Evolutionary conservation across 2,113 vertebrate species (phyloP).

Genomic region (Thamnophis sirtalis): DNA sequence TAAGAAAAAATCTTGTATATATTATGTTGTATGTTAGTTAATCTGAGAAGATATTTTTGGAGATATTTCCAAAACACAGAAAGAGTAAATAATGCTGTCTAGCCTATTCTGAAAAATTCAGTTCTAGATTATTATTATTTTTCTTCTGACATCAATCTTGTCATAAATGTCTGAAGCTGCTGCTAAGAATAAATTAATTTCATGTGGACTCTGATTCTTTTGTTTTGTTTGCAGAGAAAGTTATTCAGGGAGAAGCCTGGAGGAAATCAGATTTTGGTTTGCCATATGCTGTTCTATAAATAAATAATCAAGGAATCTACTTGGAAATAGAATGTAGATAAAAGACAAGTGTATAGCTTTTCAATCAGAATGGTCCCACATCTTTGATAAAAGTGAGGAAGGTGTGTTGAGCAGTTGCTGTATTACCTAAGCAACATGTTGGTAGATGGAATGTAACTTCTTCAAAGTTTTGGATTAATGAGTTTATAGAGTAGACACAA

Average conservation of each 20-base stretch:
- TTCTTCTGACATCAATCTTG: slow-evolving; percentile 15
- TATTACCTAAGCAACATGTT: neutral
- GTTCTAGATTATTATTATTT: slow-evolving; percentile 39
- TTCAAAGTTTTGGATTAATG: neutral
- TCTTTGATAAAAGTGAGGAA: neutral
- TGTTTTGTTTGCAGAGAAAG: neutral
- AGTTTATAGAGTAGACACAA: neutral
- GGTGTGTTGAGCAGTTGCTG: neutral
- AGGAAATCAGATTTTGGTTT: slow-evolving; percentile 1
- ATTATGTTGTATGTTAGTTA: neutral
- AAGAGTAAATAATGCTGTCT: neutral
- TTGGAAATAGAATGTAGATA: neutral
- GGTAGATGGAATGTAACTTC: too few relatives aligned
- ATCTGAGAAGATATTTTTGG: neutral
- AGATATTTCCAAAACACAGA: neutral
- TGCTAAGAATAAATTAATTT: slow-evolving; percentile 64
- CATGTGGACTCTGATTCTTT: slow-evolving; percentile 45
- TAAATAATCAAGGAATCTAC: neutral
- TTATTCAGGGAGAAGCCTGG: neutral
- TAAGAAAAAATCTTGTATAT: neutral
- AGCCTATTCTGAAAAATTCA: neutral
- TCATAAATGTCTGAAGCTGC: slow-evolving; percentile 56
- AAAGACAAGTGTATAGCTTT: neutral
- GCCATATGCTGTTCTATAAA: neutral
- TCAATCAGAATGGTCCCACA: neutral